Evolutionary conservation across 2,888 invertebrate species (phyloP), one percentile per base, ranked within the genome.

Genomic region (Apamea monoglypha): DNA sequence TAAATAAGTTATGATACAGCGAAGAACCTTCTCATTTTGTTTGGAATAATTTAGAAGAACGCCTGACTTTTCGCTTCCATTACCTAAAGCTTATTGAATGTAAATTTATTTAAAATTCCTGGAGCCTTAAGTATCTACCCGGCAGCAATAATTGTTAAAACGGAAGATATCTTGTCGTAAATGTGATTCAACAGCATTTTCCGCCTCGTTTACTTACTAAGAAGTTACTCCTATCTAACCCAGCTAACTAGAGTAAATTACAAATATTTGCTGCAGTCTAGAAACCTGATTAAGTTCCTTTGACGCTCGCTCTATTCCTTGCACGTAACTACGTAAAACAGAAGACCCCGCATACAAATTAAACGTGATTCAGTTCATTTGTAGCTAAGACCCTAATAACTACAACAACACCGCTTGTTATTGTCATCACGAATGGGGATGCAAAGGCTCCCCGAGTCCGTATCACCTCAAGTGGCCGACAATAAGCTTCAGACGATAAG

Each of bases 71-170:
- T 74, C 40, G 2, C 16, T 63, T 50, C 50, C 29, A 75, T 47
- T 75, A n/a, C 74, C 25, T 56, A 67, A 61, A 71, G 61, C 68
- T 76, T 68, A 76, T 67, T 77, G 64, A 66, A 87, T 78, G 76
- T 78, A 75, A 87, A 87, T 80, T 80, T 84, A 76, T 81, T 76
- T 66, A 78, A 77, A 87, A 59, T 76, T 68, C 50, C n/a, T 50
- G 53, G 6, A 66, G 61, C 68, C 47, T 72, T 69, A 75, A 85
- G 80, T 64, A n/a, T 56, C n/a, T 56, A 61, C 73, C 47, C 53
- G 68, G 29, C 63, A 74, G 36, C 25, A 61, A 53, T 83, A 73
- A 74, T 72, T 75, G 29, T 76, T 64, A 40, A 71, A 81, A 72
- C 59, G 64, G 66, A 84, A 66, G 47, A 84, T 70, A 73, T 74